A percentile compares a stretch with the other conserved stretches of the same genome.
Conservation (phyloP, 2,797 vertebrate species). For the Masticophis lateralis region DNA sequence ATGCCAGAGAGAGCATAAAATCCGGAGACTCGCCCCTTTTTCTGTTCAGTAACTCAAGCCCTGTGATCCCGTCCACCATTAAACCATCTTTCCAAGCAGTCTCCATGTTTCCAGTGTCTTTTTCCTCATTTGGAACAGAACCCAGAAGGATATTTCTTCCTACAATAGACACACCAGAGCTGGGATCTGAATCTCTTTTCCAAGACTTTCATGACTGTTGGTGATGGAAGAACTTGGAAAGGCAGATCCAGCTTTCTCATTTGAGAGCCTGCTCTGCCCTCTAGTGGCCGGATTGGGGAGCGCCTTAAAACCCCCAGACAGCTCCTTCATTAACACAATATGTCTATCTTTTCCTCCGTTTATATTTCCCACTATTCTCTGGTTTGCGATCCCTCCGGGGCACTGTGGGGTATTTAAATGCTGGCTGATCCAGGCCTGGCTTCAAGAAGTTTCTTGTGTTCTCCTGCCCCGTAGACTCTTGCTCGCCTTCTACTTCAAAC, state of each 20-base stretch:
- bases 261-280: background rate
- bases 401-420: background rate
- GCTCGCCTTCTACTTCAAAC: background rate
- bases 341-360: background rate
- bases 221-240: background rate
- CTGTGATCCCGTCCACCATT: too few species aligned
- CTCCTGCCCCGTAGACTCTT: background rate
- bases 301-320: background rate
- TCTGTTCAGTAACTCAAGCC: too few species aligned
- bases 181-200: background rate
- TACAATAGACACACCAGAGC: too few species aligned
- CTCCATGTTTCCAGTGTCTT: too few species aligned
- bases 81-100: too few species aligned
- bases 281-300: background rate
- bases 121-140: too few species aligned
- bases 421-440: background rate
- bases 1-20: too few species aligned
- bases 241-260: background rate
- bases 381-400: background rate
- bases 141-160: too few species aligned
- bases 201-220: background rate
- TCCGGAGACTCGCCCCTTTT: too few species aligned
- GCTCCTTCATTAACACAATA: fast-evolving
- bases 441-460: background rate
- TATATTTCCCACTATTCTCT: background rate